Evolutionary conservation across 2,797 vertebrate species (phyloP), one percentile per base, ranked within the genome.

Genomic region (Schizopygopsis malacanthus): DNA sequence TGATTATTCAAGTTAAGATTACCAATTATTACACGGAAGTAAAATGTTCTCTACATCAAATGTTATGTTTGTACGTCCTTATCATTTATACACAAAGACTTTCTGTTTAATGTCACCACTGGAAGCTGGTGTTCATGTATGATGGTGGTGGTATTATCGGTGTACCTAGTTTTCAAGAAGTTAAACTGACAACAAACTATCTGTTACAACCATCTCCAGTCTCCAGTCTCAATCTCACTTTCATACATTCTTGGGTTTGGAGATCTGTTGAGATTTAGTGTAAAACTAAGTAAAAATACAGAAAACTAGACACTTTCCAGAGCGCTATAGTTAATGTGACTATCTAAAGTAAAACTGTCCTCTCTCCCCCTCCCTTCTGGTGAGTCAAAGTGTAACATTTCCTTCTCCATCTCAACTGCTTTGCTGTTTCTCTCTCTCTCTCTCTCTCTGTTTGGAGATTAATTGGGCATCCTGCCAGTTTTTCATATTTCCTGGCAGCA

Each of bases 391-490:
- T 91, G 92, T 92, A 90, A 93, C 90, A 84, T 92, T 93, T 93
- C 92, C 89, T 91, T 94, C 91, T 93, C 93, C 65, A 86, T 76
- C 70, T 89, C 86, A 87, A 86, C 89, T 67, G 47, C 86, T 84
- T 88, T 50, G 71, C 73, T 63, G 54, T 89, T 89, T 59, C 83
- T 67, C 84, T 69, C 84, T 69, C 82, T 47, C 82, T 91, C 87
- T 92, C 93, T 93, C 33, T 92, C 33, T 92, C 93, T 93, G 93
- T 94, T 95, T 95, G 94, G 94, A 94, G 94, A 95, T 95, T 94
- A 96, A 97, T 97, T 93, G 93, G 96, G 97, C 97, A 94, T 95
- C 92, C 95, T 96, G 96, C 97, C 96, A 97, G 95, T 95, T 95
- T 95, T 95, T 95, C 95, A 95, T 96, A 96, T 94, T 96, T 97